Conservation (phyloP, 2,113 vertebrate genomes). For the Hippocampus barbouri region DNA sequence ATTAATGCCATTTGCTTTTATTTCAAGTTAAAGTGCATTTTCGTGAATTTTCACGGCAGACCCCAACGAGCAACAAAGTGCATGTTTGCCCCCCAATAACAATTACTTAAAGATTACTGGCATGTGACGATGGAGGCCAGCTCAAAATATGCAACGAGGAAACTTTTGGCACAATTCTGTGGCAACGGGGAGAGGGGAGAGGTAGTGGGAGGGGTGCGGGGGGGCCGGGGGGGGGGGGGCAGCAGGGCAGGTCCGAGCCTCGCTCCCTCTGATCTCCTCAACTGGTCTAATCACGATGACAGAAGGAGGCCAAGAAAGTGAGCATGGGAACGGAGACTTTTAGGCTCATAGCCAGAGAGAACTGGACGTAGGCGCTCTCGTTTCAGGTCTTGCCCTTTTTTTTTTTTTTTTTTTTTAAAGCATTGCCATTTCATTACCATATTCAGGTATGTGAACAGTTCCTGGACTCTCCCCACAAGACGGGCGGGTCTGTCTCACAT, state of each 20-base stretch:
- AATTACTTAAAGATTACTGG: background rate
- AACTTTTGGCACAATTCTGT: conserved; percentile 12
- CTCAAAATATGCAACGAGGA: conserved; percentile 3
- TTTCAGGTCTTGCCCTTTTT: background rate
- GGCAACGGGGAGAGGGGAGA: conserved; percentile 11
- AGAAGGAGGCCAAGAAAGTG: conserved; percentile 63
- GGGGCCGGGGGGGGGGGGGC: conserved; percentile 30
- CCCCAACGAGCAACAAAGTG: background rate
- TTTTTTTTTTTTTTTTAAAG: background rate
- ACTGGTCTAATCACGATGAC: conserved; percentile 62
- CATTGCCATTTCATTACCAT: background rate
- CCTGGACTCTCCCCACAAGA: conserved; percentile 4
- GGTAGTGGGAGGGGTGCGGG: conserved; percentile 44
- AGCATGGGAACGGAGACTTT: conserved; percentile 21
- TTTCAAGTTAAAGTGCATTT: too few species aligned
- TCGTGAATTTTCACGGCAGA: too few species aligned
- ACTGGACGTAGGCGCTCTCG: background rate
- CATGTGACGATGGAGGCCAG: background rate
- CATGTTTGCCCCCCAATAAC: background rate
- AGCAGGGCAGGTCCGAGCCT: conserved; percentile 38
- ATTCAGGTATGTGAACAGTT: background rate
- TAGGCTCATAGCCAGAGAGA: conserved; percentile 5
- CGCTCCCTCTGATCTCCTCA: conserved; percentile 61
- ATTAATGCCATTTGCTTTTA: too few species aligned
- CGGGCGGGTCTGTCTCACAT: background rate